Evolutionary conservation across 2,113 vertebrate species (phyloP), one percentile per base, ranked within the genome.

Genomic region (Phalacrocorax carbo): DNA sequence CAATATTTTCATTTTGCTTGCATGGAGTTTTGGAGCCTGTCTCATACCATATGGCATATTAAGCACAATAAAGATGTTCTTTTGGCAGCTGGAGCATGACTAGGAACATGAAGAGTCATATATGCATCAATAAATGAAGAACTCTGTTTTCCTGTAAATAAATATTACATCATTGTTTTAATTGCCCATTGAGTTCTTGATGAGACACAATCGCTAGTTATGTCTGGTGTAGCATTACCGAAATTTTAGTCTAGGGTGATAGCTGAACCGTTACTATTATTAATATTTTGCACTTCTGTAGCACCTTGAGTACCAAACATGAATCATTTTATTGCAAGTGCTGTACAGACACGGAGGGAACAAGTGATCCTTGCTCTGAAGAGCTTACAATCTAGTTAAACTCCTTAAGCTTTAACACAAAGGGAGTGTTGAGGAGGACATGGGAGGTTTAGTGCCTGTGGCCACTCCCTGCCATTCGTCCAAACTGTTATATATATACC

Each of bases 21-120:
- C 88, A 64, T 2, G 48, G 91, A 86, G 90, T 95, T 94, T 95
- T 97, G 92, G 90, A 98, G 87, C 64, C 82, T 69, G 69, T 94
- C 93, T 97, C 54, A 10, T 90, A 92, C 96, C 98, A 96, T 96
- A 97, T 96, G 97, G 97, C 91, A 87, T 91, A 93, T 97, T 96
- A 90, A 95, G 94, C 85, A 96, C 93, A 98, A 93, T 97, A 97
- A 98, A 97, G 95, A 94, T 97, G 97, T 97, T 98, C 97, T 97
- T 93, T 95, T 98, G 98, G 97, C 97, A 97, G 96, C 95, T 96
- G 91, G 88, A 96, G 90, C 73, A 94, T 84, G 95, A 96, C 92
- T 85, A 93, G 90, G 71, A 97, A 84, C 96, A 97, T 97, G 94
- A 89, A 95, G 96, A 96, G 86, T 92, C 85, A 79, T 85, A 94